These are phyloP conservation scores for Hirtodrosophila trivittata DNA, from an alignment of 2,888 invertebrate species.

Conservation along the genomic window DNA sequence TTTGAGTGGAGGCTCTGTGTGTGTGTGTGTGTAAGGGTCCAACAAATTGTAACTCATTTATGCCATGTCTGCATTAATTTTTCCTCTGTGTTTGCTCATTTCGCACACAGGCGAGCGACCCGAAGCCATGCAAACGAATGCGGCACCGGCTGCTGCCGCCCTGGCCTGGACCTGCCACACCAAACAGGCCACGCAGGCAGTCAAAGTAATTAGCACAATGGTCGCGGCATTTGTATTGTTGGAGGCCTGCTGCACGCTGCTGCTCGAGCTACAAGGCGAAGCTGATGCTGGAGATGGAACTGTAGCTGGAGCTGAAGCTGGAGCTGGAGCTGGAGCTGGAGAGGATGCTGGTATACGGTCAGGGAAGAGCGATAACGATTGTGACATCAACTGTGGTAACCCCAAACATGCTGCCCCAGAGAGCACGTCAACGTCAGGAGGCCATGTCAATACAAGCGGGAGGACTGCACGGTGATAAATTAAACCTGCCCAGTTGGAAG, in stretches of 20 bases:
- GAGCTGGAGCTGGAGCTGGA: constrained; percentile 5
- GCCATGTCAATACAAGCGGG: constrained; percentile 71
- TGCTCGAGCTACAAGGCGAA: constrained; percentile 35
- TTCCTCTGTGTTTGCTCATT: constrained; percentile 47
- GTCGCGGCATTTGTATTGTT: constrained; percentile 77
- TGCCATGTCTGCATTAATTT: constrained; percentile 62
- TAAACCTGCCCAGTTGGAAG: constrained; percentile 62
- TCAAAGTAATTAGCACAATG: constrained; percentile 81
- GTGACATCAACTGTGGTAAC: neutral
- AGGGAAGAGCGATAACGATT: constrained; percentile 28
- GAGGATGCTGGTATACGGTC: constrained; percentile 18
- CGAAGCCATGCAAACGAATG: constrained; percentile 91
- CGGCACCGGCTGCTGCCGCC: constrained; percentile 84
- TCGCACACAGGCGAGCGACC: constrained; percentile 90
- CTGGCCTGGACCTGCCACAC: constrained; percentile 76
- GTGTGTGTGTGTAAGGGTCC: constrained; percentile 18
- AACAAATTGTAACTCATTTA: constrained; percentile 75
- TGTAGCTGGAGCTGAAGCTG: neutral
- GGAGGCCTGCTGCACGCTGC: constrained; percentile 69
- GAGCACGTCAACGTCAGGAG: constrained; percentile 22
- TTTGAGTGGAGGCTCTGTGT: constrained; percentile 1
- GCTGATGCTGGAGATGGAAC: constrained; percentile 8
- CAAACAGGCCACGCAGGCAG: constrained; percentile 74
- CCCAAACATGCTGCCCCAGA: constrained; percentile 16
- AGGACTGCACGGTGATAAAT: constrained; percentile 74